A percentile compares a stretch with the other conserved stretches of the same genome.
Evolutionary conservation across 2,797 vertebrate genomes (phyloP).

Genomic region (Harpagifer antarcticus): DNA sequence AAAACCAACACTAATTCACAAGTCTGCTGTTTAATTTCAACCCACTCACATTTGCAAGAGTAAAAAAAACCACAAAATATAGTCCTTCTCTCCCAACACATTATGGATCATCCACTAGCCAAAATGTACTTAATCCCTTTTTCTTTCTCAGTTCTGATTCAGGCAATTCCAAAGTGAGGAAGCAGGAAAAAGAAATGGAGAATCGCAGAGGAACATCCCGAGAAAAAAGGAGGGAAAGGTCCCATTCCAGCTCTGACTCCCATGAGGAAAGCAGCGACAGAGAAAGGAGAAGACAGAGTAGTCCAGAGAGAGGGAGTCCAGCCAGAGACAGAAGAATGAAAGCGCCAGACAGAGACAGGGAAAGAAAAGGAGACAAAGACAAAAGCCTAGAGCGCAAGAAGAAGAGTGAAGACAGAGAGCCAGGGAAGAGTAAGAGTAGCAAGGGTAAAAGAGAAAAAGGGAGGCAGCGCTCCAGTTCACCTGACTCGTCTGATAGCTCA

Average conservation of each 20-base stretch:
- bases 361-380: conserved; percentile 54
- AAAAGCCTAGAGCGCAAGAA: conserved; percentile 54
- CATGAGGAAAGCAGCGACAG: conserved; percentile 60
- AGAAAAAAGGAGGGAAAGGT: conserved; percentile 63
- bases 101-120: neutral
- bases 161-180: conserved; percentile 64
- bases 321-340: conserved; percentile 55
- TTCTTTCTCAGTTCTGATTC: conserved; percentile 75
- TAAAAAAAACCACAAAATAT: neutral
- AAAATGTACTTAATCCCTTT: neutral
- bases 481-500: conserved; percentile 86
- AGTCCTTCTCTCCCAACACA: neutral
- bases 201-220: conserved; percentile 35
- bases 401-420: conserved; percentile 63
- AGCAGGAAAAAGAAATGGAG: conserved; percentile 46
- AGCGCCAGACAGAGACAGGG: conserved; percentile 50
- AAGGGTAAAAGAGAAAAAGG: conserved; percentile 30
- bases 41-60: neutral
- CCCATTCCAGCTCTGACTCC: conserved; percentile 69
- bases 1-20: neutral
- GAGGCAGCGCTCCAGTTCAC: conserved; percentile 72
- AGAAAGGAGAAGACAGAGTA: conserved; percentile 62
- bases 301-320: conserved; percentile 62
- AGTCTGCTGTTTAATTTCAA: neutral
- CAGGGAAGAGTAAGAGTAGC: conserved; percentile 53